Conservation (phyloP, 2,888 invertebrate species). For the Labia minor region DNA sequence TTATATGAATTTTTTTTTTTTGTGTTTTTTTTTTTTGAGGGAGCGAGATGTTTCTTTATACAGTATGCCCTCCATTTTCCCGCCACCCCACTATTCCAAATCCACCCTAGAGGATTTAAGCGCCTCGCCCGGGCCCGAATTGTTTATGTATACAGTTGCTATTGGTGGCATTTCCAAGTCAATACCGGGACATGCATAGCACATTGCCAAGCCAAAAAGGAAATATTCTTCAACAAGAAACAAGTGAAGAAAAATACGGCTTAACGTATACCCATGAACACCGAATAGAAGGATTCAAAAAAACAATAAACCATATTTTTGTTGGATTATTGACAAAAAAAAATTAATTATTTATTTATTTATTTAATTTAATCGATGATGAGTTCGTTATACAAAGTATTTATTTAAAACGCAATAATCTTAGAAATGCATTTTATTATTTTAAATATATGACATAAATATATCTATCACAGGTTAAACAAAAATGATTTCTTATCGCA, state of each 20-base stretch:
- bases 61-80: background rate
- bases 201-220: background rate
- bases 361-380: no score
- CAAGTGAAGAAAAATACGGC: background rate
- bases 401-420: no score
- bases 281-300: no score
- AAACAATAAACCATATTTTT: no score
- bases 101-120: background rate
- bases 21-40: no score
- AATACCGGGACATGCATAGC: constrained; percentile 8
- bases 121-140: constrained; percentile 7
- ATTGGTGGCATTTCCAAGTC: constrained; percentile 7
- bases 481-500: background rate
- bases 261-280: no score
- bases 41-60: background rate
- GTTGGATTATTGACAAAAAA: no score
- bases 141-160: constrained; percentile 13
- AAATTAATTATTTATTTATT: no score
- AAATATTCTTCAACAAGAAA: background rate
- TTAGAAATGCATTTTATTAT: no score
- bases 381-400: no score
- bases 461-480: background rate
- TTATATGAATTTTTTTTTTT: no score
- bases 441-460: background rate
- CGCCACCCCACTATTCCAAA: no score